Conservation (phyloP, 2,113 vertebrate genomes). For the human region DNA sequence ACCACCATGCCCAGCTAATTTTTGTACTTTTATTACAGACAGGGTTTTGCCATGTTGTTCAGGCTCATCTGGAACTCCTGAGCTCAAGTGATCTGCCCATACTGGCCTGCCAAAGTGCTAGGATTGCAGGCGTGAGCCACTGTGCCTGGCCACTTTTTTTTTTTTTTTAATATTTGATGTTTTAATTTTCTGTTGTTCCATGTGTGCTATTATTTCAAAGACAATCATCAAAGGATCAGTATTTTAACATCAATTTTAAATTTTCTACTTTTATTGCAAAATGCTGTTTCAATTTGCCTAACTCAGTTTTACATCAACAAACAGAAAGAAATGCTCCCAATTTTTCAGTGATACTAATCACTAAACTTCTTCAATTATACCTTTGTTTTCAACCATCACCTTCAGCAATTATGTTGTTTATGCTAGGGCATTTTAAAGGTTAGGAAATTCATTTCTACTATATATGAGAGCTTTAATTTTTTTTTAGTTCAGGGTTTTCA, state of each 20-base stretch:
- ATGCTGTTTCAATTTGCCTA: neutral
- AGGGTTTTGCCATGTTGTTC: too few relatives aligned
- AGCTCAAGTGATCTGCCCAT: too few relatives aligned
- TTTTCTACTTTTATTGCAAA: neutral
- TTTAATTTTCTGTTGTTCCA: neutral
- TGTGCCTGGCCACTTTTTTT: neutral
- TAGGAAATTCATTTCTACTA: neutral
- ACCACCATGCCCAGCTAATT: accelerated
- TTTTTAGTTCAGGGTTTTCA: neutral
- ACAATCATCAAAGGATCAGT: neutral
- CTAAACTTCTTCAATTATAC: neutral
- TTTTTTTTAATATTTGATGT: neutral
- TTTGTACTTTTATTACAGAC: too few relatives aligned
- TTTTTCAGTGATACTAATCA: neutral
- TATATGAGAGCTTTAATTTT: neutral
- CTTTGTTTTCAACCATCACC: neutral
- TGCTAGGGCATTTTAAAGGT: neutral
- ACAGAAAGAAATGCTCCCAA: neutral
- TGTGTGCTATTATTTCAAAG: neutral
- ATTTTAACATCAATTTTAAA: neutral
- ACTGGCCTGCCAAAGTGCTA: too few relatives aligned
- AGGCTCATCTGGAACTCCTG: too few relatives aligned
- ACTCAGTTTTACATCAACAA: neutral
- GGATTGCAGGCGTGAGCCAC: too few relatives aligned
- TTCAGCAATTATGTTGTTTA: neutral